Evolutionary conservation across 2,113 vertebrate species (phyloP).

Genomic region (Myanophis thanlyinensis): DNA sequence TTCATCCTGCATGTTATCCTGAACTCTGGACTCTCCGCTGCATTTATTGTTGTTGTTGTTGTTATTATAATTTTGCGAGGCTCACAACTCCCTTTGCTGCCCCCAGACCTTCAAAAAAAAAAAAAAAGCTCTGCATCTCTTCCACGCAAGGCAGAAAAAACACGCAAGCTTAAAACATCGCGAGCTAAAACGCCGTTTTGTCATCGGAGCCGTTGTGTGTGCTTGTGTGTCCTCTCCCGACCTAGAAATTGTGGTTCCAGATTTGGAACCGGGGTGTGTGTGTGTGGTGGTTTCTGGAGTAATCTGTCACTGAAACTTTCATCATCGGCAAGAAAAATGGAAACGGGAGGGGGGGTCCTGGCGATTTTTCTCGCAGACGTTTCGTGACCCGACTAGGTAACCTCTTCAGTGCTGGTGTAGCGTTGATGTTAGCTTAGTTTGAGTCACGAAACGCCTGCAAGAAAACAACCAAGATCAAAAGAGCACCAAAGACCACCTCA

Average conservation of each 20-base stretch:
- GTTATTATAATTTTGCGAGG: no score
- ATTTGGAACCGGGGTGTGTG: accelerated
- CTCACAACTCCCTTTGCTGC: background rate
- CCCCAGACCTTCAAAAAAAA: accelerated
- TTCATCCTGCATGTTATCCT: background rate
- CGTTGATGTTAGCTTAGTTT: background rate
- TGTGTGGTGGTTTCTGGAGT: background rate
- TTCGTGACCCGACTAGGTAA: background rate
- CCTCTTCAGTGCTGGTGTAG: background rate
- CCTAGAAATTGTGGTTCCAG: background rate
- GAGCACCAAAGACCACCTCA: background rate
- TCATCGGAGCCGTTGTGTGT: accelerated
- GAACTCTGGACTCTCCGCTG: background rate
- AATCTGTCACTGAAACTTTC: background rate
- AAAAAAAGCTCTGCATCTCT: background rate
- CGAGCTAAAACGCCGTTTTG: background rate
- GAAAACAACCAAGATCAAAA: background rate
- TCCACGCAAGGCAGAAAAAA: no score
- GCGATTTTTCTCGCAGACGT: background rate
- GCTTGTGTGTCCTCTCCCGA: background rate
- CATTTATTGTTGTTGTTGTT: background rate
- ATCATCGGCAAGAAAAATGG: background rate
- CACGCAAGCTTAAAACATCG: no score
- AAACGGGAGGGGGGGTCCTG: background rate
- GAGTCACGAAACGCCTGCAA: background rate